These are phyloP conservation scores for Calyptomena viridis DNA, from an alignment of 2,113 vertebrate species.

Conservation along the genomic window DNA sequence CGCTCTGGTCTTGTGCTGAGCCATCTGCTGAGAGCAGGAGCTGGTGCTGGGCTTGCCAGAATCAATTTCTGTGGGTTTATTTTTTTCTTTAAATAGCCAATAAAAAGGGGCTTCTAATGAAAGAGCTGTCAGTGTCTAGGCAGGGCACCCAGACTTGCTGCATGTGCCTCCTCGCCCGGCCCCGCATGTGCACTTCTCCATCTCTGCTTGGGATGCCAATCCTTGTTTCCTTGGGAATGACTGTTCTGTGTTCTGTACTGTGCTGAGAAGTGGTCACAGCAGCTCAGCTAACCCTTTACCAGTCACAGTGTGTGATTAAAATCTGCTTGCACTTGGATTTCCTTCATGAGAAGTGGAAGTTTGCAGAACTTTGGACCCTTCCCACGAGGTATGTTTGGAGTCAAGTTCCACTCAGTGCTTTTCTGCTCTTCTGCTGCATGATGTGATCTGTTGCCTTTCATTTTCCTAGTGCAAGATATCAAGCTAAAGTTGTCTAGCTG, in stretches of 20 bases:
- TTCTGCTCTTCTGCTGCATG: neutral
- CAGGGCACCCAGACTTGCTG: neutral
- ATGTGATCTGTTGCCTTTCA: neutral
- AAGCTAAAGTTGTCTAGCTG: neutral
- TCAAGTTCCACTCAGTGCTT: neutral
- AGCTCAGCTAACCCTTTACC: constrained; percentile 19
- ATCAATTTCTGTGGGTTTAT: neutral
- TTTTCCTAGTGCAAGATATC: neutral
- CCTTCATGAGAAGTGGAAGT: neutral
- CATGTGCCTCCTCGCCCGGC: neutral
- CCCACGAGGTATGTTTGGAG: constrained; percentile 36
- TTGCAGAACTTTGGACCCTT: neutral
- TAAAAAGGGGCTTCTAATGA: neutral
- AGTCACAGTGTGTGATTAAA: neutral
- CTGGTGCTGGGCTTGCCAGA: neutral
- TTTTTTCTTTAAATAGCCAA: neutral
- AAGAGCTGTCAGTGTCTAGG: neutral
- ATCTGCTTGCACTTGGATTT: constrained; percentile 17
- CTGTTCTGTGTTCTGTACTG: neutral
- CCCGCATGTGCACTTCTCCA: constrained; percentile 6
- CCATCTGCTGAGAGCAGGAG: neutral
- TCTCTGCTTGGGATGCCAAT: neutral
- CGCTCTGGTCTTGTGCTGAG: neutral
- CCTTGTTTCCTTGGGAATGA: neutral
- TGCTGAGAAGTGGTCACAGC: neutral